A percentile compares a stretch with the other conserved stretches of the same genome.
Evolutionary conservation across 2,797 vertebrate species (phyloP).

Genomic region (Notoglanidium macrostoma): DNA sequence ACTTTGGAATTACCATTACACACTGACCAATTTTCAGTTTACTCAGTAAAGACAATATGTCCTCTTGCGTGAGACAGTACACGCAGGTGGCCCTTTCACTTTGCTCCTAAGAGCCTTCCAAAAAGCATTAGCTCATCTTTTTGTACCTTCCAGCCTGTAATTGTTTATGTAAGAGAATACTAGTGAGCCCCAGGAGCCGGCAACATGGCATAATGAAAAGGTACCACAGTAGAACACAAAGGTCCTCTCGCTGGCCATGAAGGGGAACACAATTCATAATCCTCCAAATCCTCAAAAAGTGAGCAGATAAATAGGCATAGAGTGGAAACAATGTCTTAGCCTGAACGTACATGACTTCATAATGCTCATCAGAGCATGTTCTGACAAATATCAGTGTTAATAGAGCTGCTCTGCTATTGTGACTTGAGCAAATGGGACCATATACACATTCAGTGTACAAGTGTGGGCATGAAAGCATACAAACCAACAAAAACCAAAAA

Average conservation of each 20-base stretch:
- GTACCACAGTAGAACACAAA: conserved; percentile 38
- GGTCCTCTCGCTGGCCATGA: conserved; percentile 13
- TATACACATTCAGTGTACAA: conserved; percentile 40
- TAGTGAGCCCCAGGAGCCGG: conserved; percentile 24
- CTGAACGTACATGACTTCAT: conserved; percentile 53
- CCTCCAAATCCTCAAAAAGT: conserved; percentile 58
- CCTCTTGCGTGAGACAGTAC: conserved; percentile 2
- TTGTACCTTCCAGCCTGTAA: conserved; percentile 41
- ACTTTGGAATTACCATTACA: neutral
- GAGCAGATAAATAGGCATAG: conserved; percentile 50
- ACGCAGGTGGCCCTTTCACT: conserved; percentile 48
- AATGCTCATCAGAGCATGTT: conserved; percentile 68
- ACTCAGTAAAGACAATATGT: neutral
- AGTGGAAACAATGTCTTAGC: conserved; percentile 60
- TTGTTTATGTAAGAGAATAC: conserved; percentile 51
- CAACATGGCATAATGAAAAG: conserved; percentile 47
- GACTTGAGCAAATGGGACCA: conserved; percentile 46
- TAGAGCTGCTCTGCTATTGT: conserved; percentile 56
- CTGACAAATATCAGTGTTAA: conserved; percentile 65
- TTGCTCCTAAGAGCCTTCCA: conserved; percentile 55
- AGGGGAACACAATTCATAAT: conserved; percentile 54
- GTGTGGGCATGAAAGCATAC: conserved; percentile 50
- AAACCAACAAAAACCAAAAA: neutral
- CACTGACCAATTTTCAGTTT: neutral
- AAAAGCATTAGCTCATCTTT: conserved; percentile 38